A percentile compares a stretch with the other conserved stretches of the same genome.
Conservation (phyloP, 2,888 invertebrate genomes). For the Mystacides longicornis region DNA sequence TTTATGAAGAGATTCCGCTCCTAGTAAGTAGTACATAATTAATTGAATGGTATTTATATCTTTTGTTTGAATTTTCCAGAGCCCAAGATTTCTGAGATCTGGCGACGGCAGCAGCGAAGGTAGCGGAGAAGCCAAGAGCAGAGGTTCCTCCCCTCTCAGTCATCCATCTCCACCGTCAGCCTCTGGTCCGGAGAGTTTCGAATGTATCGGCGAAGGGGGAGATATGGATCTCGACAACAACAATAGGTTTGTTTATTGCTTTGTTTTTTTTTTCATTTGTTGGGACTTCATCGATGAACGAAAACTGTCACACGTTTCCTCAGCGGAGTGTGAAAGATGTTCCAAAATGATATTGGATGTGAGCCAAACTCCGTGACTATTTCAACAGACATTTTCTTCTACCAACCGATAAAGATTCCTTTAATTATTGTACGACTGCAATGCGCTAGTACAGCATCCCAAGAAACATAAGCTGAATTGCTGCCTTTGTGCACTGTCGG, state of each 20-base stretch:
- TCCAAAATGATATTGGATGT: not conserved
- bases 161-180: slow-evolving; percentile 32
- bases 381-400: too few relatives aligned
- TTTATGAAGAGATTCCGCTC: too few relatives aligned
- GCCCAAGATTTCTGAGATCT: slow-evolving; percentile 26
- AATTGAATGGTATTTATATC: too few relatives aligned
- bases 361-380: not conserved
- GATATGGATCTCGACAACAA: slow-evolving; percentile 43
- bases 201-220: slow-evolving; percentile 66
- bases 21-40: too few relatives aligned
- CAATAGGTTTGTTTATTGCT: slow-evolving; percentile 21
- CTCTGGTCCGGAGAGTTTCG: slow-evolving; percentile 75
- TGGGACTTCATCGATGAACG: not conserved
- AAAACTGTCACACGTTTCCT: not conserved
- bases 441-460: too few relatives aligned
- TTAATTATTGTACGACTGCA: too few relatives aligned
- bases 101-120: slow-evolving; percentile 46
- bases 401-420: too few relatives aligned
- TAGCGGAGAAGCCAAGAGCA: slow-evolving; percentile 39
- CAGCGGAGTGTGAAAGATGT: not conserved
- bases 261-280: not conserved
- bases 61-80: too few relatives aligned
- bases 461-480: too few relatives aligned
- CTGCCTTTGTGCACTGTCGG: too few relatives aligned
- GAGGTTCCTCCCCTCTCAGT: slow-evolving; percentile 31